Evolutionary conservation across 1,140 invertebrate species (phyloP).

Genomic region (Agrypnia vestita): DNA sequence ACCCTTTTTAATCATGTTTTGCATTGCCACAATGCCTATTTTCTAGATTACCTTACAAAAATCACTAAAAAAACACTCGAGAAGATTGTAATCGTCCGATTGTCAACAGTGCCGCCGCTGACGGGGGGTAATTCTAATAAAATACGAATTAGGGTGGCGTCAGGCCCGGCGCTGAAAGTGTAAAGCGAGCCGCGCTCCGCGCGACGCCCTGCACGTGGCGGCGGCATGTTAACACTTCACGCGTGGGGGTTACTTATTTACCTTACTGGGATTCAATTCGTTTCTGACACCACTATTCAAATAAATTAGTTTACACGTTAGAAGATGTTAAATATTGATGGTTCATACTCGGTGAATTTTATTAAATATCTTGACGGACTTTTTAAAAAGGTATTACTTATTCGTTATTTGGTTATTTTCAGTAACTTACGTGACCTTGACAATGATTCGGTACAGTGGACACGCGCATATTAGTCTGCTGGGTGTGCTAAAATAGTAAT

Average conservation of each 20-base stretch:
- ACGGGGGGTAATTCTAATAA: slow-evolving; percentile 26
- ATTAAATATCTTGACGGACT: too few species aligned
- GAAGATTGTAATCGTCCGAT: slow-evolving; percentile 2
- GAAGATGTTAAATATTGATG: neutral
- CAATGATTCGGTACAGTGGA: too few species aligned
- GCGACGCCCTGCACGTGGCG: slow-evolving; percentile 42
- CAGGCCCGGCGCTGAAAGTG: slow-evolving; percentile 35
- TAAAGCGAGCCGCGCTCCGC: slow-evolving; percentile 22
- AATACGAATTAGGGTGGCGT: slow-evolving; percentile 32
- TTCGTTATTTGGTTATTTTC: too few species aligned
- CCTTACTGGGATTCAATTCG: slow-evolving; percentile 20
- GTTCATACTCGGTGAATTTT: too few species aligned
- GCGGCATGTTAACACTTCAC: slow-evolving; percentile 55
- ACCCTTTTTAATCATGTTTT: too few species aligned
- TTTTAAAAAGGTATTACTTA: too few species aligned
- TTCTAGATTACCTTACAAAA: too few species aligned
- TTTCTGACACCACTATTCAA: slow-evolving; percentile 28
- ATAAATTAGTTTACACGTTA: slow-evolving; percentile 23
- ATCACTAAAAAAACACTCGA: slow-evolving; percentile 3
- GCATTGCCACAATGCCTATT: too few species aligned
- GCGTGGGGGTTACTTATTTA: slow-evolving; percentile 2
- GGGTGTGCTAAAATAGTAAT: too few species aligned
- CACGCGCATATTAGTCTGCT: too few species aligned
- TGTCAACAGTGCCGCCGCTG: neutral
- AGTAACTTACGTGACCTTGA: too few species aligned